Conservation (phyloP, 2,797 vertebrate species). For the Acrocephalus scirpaceus region DNA sequence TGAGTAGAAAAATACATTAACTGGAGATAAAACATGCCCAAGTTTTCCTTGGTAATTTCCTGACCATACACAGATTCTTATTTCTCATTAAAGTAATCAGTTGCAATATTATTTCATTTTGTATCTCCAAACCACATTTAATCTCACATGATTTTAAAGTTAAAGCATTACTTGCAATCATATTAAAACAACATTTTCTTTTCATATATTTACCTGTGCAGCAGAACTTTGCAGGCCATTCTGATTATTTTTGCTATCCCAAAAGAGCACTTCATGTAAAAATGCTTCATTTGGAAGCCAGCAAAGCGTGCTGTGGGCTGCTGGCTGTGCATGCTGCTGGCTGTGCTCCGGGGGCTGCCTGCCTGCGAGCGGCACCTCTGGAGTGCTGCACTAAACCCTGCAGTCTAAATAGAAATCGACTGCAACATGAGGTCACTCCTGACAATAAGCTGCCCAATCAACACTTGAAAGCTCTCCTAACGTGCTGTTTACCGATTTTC, state of each 20-base stretch:
- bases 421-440: conserved; percentile 76
- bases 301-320: conserved; percentile 63
- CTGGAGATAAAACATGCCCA: not conserved
- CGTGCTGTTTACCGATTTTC: conserved; percentile 9
- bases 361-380: conserved; percentile 69
- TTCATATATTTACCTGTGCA: conserved; percentile 80
- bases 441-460: conserved; percentile 73
- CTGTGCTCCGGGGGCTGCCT: conserved; percentile 38
- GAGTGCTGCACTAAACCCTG: conserved; percentile 86
- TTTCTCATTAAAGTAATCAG: not conserved
- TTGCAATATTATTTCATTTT: not conserved
- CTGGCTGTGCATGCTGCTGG: conserved; percentile 77
- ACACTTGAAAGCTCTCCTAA: conserved; percentile 58
- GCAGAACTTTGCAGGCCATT: conserved; percentile 86
- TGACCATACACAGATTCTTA: not conserved
- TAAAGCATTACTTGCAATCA: not conserved
- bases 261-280: conserved; percentile 79
- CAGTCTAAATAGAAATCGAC: conserved; percentile 74
- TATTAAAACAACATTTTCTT: not conserved
- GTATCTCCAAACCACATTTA: not conserved
- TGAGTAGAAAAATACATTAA: not conserved
- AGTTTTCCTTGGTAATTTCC: not conserved
- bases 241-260: conserved; percentile 79
- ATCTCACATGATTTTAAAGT: not conserved
- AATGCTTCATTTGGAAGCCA: conserved; percentile 70